Evolutionary conservation across 1,140 invertebrate genomes (phyloP).

Genomic region (Chelonus insularis): DNA sequence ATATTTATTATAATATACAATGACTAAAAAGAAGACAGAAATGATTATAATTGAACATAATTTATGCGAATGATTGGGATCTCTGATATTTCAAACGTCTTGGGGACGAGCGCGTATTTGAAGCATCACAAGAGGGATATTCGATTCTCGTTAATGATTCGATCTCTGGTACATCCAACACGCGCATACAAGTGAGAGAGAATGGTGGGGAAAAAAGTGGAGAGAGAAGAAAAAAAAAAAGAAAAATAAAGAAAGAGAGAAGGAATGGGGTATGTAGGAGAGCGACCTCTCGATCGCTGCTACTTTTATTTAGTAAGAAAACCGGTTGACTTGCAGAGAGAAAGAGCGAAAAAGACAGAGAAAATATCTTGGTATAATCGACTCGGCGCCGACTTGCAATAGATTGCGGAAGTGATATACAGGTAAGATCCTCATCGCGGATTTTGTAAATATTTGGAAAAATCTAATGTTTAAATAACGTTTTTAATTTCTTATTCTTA

Average conservation of each 20-base stretch:
- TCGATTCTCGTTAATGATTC: constrained; percentile 45
- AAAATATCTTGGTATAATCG: neutral
- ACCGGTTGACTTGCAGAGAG: neutral
- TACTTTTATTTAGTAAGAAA: neutral
- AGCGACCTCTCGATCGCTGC: constrained; percentile 14
- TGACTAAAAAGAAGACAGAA: neutral
- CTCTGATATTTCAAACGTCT: constrained; percentile 28
- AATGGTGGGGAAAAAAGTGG: too few relatives aligned
- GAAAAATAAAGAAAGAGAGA: neutral
- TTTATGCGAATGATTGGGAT: constrained; percentile 30
- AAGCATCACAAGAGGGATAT: constrained; percentile 31
- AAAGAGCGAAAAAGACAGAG: constrained; percentile 5
- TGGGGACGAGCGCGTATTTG: neutral
- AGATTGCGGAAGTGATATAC: constrained; percentile 26
- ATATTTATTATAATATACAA: neutral
- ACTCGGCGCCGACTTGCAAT: constrained; percentile 11
- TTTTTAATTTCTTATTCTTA: too few relatives aligned
- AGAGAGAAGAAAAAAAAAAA: too few relatives aligned
- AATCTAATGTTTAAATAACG: too few relatives aligned
- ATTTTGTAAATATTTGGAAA: neutral
- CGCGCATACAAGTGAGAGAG: constrained; percentile 19
- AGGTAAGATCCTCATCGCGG: neutral
- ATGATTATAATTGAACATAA: constrained; percentile 28
- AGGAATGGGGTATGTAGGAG: constrained; percentile 10
- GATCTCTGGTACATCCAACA: constrained; percentile 36